Evolutionary conservation across 2,797 vertebrate species (phyloP).

Genomic region (Rhinophrynus dorsalis): DNA sequence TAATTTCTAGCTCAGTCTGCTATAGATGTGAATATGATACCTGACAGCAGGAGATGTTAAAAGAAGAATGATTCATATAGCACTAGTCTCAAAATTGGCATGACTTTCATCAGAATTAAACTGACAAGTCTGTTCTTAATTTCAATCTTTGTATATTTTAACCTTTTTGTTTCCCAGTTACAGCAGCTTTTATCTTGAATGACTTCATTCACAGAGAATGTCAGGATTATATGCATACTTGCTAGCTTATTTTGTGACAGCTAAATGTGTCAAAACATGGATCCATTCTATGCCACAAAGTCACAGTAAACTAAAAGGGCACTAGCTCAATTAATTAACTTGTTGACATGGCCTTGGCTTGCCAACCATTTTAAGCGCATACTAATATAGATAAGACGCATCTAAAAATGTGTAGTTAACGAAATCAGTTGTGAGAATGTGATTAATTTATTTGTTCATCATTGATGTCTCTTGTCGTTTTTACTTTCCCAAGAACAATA

Average conservation of each 20-base stretch:
- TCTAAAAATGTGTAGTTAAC: constrained; percentile 1
- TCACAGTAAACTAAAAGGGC: constrained; percentile 38
- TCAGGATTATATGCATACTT: constrained; percentile 33
- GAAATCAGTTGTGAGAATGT: constrained; percentile 2
- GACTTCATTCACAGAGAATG: constrained; percentile 33
- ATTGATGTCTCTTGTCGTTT: too few relatives aligned
- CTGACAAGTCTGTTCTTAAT: constrained; percentile 29
- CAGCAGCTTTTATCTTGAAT: constrained; percentile 32
- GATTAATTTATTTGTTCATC: too few relatives aligned
- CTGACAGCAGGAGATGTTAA: neutral
- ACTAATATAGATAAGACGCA: neutral
- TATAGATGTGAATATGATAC: neutral
- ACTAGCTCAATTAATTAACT: constrained; percentile 37
- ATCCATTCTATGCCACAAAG: constrained; percentile 30
- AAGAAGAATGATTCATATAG: neutral
- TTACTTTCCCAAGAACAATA: too few relatives aligned
- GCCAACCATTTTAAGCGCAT: neutral
- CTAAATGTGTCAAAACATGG: constrained; percentile 31
- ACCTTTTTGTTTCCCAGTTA: constrained; percentile 31
- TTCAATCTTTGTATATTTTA: constrained; percentile 28
- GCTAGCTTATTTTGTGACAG: constrained; percentile 24
- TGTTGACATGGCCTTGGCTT: constrained; percentile 23
- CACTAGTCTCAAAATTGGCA: neutral
- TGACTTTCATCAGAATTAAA: constrained; percentile 15
- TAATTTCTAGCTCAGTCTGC: neutral